Base-by-base conservation (phyloP, 2,888 invertebrate species). In the Tipula vernalis region DNA sequence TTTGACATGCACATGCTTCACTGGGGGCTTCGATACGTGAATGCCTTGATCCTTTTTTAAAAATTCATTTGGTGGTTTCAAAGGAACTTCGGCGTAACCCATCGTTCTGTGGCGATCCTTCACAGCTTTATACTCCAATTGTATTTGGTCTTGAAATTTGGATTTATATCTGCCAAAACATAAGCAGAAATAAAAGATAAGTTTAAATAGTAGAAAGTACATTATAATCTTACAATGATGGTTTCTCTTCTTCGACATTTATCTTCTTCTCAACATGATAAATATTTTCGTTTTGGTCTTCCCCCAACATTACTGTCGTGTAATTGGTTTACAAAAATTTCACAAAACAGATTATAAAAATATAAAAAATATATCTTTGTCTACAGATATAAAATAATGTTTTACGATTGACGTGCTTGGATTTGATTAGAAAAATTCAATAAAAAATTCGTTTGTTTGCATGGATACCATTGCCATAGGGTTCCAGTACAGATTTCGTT, bases 261-360 rank as follows among this genome's bases (percentile, higher is more conserved):
- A 92, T 91, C 88, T 92, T 92, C 88, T 92, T 92, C 86, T 93
- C 92, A 87, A 94, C 93, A 86, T 93, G 92, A 89, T 94, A 94
- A 89, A 95, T 95, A 88, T 93, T 93, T 92, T 95, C 95, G 89
- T 95, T 90, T 89, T 95, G 95, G 44, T 93, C 89, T 39, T 28
- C 71, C 28, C 3, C 28, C 12, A 71, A 57, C 51, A 57, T 57
- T 3, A 44, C 3, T 51, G 1, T 28, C 8, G 71, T 71, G 28
- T 71, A 28, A 10, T 28, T 28, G 71, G 28, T 12, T 71, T 71
- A 71, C 71, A 28, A 71, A 71, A 71, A 71, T 71, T 71, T 3
- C 6, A 2, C 6, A 71, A 57, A 71, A 71, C n/a, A n/a, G n/a
- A n/a, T n/a, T n/a, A n/a, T n/a, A 28, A 71, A 12, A 28, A 28